phyloP scores from a whole-genome alignment of 2,113 vertebrate genomes.

The Tympanuchus pallidicinctus region DNA sequence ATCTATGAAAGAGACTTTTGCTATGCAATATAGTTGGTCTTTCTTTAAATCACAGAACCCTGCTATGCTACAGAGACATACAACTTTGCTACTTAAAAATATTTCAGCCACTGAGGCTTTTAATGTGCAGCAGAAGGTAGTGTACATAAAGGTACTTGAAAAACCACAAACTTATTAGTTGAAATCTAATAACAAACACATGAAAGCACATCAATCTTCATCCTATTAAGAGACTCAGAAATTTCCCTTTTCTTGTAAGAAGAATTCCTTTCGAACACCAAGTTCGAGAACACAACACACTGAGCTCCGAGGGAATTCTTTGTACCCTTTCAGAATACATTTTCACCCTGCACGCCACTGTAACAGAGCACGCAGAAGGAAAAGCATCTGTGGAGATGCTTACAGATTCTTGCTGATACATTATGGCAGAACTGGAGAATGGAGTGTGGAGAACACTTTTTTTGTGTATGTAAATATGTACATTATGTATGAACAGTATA shows the following conservation, averaged over 20 bases:
- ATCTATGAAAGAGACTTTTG: neutral
- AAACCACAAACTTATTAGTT: neutral
- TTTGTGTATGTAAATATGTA: too few relatives aligned
- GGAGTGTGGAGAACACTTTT: neutral
- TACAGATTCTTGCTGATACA: too few relatives aligned
- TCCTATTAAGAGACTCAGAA: neutral
- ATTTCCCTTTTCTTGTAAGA: neutral
- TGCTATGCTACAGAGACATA: neutral
- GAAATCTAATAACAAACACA: neutral
- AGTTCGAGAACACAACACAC: neutral
- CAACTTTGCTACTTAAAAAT: neutral
- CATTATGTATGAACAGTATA: neutral
- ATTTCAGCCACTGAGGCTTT: neutral
- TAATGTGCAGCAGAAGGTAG: neutral
- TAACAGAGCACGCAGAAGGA: neutral
- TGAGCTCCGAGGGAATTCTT: neutral
- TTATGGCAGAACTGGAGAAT: neutral
- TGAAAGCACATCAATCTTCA: neutral
- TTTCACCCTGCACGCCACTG: neutral
- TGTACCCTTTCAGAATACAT: neutral
- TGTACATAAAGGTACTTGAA: neutral
- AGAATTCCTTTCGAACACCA: neutral
- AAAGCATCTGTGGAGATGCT: neutral
- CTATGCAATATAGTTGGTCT: neutral
- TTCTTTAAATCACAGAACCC: accelerated